Evolutionary conservation across 1,140 invertebrate species (phyloP), one percentile per base, ranked within the genome.

Genomic region (Oedothorax gibbosus): DNA sequence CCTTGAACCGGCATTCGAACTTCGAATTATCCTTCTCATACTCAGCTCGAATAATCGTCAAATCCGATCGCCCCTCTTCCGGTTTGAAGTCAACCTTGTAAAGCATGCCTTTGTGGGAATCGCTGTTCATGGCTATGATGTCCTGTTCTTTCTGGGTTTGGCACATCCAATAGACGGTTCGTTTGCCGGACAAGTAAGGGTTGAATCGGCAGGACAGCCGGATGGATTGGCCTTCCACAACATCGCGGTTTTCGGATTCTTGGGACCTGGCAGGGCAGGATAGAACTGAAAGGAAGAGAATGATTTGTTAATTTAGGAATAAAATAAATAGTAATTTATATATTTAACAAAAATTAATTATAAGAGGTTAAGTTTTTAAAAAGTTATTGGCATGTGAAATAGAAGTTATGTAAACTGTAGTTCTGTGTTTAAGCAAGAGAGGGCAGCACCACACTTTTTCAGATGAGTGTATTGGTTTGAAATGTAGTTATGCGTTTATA

Each of bases 1-100:
- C 94, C 89, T 97, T 97, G 65, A 97, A 92, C n/a, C 95, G 93
- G 89, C 96, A 98, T 90, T 96, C 95, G 90, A 97, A 98, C 85
- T 94, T 93, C 96, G 57, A 96, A 89, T 98, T 97, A 90, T 98
- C 96, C 0, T 95, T 92, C 87, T 95, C 95, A 90, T 98, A 98
- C 20, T 94, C 87, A 2, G 89, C 88, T 54, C 75, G 84, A 68
- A 86, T 85, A 87, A 98, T 96, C 88, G 94, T 92, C 86, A 98
- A 91, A 90, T 98, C 96, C 90, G 96, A 98, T 51, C 94, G 93
- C 12, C 96, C 96, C 76, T 95, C 93, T 14, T 93, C 92, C 9
- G 95, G 94, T 85, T 92, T 92, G 89, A 93, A 94, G 87, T 94
- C 94, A 86, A 96, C 91, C 89, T 94, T 93, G 91, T 96, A 96